Evolutionary conservation across 1,140 invertebrate genomes (phyloP).

Genomic region (Lucilia cuprina): DNA sequence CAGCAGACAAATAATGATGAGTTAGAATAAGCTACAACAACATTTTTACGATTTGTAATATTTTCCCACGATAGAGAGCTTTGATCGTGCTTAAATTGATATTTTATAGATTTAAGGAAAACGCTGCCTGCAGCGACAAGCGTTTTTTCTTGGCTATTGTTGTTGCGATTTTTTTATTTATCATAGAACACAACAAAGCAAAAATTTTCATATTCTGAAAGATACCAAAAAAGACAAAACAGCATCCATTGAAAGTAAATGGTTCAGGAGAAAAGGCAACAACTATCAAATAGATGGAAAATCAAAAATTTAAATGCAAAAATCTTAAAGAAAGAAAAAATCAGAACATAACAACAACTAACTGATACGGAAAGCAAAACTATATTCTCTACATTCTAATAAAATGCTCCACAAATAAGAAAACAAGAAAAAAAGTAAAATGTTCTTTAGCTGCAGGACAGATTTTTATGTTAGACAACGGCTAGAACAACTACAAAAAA

Average conservation of each 20-base stretch:
- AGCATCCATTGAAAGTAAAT: neutral
- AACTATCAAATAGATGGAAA: neutral
- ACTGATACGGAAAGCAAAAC: neutral
- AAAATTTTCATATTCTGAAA: neutral
- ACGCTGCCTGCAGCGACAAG: constrained; percentile 4
- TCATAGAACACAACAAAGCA: neutral
- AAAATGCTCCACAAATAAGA: neutral
- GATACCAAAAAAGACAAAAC: neutral
- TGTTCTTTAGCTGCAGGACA: constrained; percentile 9
- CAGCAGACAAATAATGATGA: neutral
- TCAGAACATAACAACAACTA: neutral
- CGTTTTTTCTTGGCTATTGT: neutral
- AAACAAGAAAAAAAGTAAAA: neutral
- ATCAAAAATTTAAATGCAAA: neutral
- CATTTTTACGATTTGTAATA: neutral
- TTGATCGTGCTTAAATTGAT: constrained; percentile 35
- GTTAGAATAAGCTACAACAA: neutral
- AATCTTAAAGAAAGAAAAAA: neutral
- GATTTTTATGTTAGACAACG: constrained; percentile 7
- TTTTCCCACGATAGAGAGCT: constrained; percentile 25
- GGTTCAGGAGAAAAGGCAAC: neutral
- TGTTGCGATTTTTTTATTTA: neutral
- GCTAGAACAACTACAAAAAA: neutral
- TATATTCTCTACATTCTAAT: neutral
- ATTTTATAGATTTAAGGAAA: constrained; percentile 34